Evolutionary conservation across 2,113 vertebrate species (phyloP), one percentile per base, ranked within the genome.

Genomic region (Hipposideros armiger): DNA sequence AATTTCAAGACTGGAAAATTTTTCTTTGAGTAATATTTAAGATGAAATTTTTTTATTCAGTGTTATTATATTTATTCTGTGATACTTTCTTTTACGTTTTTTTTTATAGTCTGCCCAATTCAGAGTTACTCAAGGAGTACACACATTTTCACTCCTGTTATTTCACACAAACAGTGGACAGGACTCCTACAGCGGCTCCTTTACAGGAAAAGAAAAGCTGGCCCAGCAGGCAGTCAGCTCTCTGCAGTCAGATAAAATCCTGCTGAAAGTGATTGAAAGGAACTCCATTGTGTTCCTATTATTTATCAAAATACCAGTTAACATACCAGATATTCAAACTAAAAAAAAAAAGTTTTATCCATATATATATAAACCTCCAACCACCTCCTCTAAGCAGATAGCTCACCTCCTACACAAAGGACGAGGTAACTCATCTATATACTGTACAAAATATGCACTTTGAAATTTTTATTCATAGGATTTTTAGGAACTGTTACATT

Each of bases 51-150:
- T 91, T 91, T 88, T 77, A 69, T 40, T 84, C 47, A 26, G 14
- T 9, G 2, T 95, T 90, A n/a, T 60, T 74, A 64, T 11, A 93
- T 16, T 45, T 74, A 74, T 94, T 60, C 52, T 94, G 70, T 67
- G 40, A 58, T 40, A 60, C 28, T 67, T 92, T 82, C 58, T 78
- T 62, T 66, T 13, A 13, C 22, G 32, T 40, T 74, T 56, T 77
- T 52, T 76, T 26, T 58, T 67, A 80, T 7, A 52, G 17, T 11
- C 16, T 90, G 54, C n/a, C 73, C 69, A 90, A 22, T 52, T 95
- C 73, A 85, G 24, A 85, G 24, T 47, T 81, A n/a, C 50, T 60
- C 15, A 92, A 73, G 16, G 16, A 90, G 17, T 16, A 60, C 28
- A 67, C 56, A 58, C 15, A 67, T 52, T 32, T 74, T 60, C n/a